Conservation (phyloP, 2,888 invertebrate genomes). For the Patella ulyssiponensis region DNA sequence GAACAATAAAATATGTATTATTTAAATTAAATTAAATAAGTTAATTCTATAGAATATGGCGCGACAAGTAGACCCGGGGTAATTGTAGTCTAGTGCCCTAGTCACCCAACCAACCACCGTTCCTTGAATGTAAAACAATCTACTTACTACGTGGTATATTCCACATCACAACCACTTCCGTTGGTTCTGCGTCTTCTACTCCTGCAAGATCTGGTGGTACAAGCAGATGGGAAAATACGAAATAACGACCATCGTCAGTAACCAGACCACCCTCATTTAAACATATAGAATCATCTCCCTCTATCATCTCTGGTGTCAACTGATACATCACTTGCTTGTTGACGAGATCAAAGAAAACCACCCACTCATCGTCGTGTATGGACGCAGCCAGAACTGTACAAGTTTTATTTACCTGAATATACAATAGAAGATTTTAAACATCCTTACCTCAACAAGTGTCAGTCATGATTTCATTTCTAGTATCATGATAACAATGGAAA, state of each 20-base stretch:
- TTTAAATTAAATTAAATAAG: too few relatives aligned
- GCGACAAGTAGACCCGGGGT: too few relatives aligned
- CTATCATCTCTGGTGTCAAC: neutral
- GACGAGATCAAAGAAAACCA: neutral
- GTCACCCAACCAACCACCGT: too few relatives aligned
- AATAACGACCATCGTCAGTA: neutral
- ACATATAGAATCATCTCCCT: neutral
- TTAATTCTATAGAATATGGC: too few relatives aligned
- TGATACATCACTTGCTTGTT: conserved; percentile 4
- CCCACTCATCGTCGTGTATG: neutral
- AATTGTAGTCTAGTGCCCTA: too few relatives aligned
- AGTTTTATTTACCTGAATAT: neutral
- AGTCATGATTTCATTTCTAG: too few relatives aligned
- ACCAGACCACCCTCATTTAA: neutral
- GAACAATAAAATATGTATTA: too few relatives aligned
- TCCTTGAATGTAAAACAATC: too few relatives aligned
- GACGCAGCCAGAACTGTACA: neutral
- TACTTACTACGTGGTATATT: neutral
- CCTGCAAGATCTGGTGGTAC: neutral
- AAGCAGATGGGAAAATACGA: neutral
- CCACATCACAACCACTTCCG: neutral
- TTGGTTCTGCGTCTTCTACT: neutral
- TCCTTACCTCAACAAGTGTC: too few relatives aligned
- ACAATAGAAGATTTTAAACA: too few relatives aligned
- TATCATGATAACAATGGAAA: too few relatives aligned